These are phyloP conservation scores for Heliconius ethilla DNA, from an alignment of 2,888 invertebrate species.

Conservation along the genomic window DNA sequence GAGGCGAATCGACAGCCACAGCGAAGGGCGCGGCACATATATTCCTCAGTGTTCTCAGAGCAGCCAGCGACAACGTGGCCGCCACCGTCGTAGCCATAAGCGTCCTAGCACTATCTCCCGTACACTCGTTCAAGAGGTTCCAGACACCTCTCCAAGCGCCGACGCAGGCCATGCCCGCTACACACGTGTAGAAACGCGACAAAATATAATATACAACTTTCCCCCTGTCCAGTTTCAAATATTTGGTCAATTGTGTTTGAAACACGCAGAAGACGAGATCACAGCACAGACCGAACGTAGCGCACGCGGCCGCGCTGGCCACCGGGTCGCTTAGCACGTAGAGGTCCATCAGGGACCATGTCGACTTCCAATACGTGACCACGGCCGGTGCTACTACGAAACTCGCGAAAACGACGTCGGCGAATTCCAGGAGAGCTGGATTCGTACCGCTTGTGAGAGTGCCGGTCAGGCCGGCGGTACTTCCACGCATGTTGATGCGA, in stretches of 20 bases:
- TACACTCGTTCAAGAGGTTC: slow-evolving; percentile 88
- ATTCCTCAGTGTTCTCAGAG: slow-evolving; percentile 88
- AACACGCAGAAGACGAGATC: slow-evolving; percentile 86
- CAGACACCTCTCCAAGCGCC: slow-evolving; percentile 95
- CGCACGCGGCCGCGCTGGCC: slow-evolving; percentile 85
- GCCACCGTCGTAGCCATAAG: slow-evolving; percentile 85
- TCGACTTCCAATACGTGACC: slow-evolving; percentile 93
- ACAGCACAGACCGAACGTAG: slow-evolving; percentile 86
- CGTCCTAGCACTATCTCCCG: slow-evolving; percentile 82
- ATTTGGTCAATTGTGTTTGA: slow-evolving; percentile 83
- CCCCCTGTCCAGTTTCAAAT: slow-evolving; percentile 84
- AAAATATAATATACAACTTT: slow-evolving; percentile 85
- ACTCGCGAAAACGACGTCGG: slow-evolving; percentile 88
- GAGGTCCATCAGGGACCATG: slow-evolving; percentile 89
- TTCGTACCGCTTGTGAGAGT: slow-evolving; percentile 81
- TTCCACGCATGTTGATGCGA: slow-evolving; percentile 83
- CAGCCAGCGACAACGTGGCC: slow-evolving; percentile 85
- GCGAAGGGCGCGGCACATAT: slow-evolving; percentile 92
- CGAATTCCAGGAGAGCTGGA: slow-evolving; percentile 82
- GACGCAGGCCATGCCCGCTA: slow-evolving; percentile 91
- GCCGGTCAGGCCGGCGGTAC: slow-evolving; percentile 85
- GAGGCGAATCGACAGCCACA: slow-evolving; percentile 87
- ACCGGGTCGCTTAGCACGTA: slow-evolving; percentile 84
- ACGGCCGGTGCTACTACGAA: slow-evolving; percentile 89
- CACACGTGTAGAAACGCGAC: slow-evolving; percentile 88